These are phyloP conservation scores for Poeciliopsis turneri DNA, from an alignment of 2,797 vertebrate species.

Conservation along the genomic window DNA sequence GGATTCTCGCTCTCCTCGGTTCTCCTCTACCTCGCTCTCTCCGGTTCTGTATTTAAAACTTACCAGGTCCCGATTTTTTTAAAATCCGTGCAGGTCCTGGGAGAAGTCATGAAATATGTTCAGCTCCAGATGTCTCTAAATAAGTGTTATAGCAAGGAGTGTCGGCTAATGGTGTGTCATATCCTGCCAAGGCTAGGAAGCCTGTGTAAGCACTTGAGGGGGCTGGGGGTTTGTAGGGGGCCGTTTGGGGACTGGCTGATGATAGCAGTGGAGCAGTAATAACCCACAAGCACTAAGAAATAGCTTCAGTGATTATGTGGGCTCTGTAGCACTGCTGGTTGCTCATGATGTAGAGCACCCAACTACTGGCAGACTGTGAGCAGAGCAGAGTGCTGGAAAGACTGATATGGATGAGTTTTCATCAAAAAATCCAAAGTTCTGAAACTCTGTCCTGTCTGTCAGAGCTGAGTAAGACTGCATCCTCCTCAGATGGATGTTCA, in stretches of 20 bases:
- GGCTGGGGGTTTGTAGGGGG: constrained; percentile 32
- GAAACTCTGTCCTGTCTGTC: not conserved
- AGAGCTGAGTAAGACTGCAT: not conserved
- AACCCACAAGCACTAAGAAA: constrained; percentile 39
- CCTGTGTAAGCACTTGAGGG: constrained; percentile 61
- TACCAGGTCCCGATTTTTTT: constrained; percentile 43
- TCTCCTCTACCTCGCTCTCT: constrained; percentile 6
- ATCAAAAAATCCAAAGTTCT: not conserved
- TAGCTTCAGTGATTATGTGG: constrained; percentile 38
- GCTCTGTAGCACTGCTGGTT: constrained; percentile 37
- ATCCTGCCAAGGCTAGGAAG: constrained; percentile 55
- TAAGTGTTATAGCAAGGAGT: constrained; percentile 50
- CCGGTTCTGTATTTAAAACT: constrained; percentile 41
- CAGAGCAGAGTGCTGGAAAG: not conserved
- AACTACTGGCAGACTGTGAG: not conserved
- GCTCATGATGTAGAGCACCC: constrained; percentile 2
- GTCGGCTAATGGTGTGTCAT: constrained; percentile 59
- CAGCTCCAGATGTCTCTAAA: constrained; percentile 64
- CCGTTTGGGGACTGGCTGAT: constrained; percentile 48
- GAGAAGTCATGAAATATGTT: constrained; percentile 65
- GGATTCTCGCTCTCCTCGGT: constrained; percentile 33
- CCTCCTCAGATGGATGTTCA: not conserved
- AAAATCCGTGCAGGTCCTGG: constrained; percentile 52
- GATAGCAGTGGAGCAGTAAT: constrained; percentile 51
- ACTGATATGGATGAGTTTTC: not conserved